A percentile compares a stretch with the other conserved stretches of the same genome.
phyloP scores from a whole-genome alignment of 2,113 vertebrate species.

The Indicator indicator region DNA sequence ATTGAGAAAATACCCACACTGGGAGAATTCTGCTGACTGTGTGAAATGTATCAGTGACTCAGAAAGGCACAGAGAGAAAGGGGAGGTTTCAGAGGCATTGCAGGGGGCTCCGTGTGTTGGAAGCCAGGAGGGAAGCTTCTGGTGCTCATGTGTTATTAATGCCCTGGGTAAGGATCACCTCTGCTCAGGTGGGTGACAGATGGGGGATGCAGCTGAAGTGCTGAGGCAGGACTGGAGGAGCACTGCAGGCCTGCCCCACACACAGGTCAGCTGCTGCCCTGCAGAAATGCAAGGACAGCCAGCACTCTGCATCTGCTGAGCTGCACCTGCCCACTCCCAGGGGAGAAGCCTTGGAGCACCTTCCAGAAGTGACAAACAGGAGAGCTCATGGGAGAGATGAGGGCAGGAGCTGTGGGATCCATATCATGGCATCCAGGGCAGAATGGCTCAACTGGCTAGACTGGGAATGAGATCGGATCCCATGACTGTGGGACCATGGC shows the following conservation, averaged over 20 bases:
- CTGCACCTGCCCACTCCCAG: neutral
- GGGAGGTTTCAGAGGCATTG: neutral
- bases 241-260: neutral
- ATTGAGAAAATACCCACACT: neutral
- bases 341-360: neutral
- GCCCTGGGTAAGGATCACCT: neutral
- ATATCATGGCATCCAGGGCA: accelerated
- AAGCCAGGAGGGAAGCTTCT: neutral
- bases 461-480: neutral
- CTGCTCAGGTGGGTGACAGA: neutral
- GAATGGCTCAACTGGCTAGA: neutral
- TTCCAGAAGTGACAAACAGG: neutral
- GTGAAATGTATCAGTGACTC: neutral
- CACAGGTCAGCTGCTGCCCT: neutral
- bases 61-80: neutral
- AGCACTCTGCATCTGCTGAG: neutral
- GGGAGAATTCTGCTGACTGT: neutral
- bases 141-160: neutral
- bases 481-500: neutral
- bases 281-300: neutral
- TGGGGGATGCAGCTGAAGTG: neutral
- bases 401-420: neutral
- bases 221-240: neutral
- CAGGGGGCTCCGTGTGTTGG: neutral
- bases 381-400: neutral